Evolutionary conservation across 37 sponge, comb jelly and placozoan species (phyloP), one percentile per base, ranked within the genome.

Genomic region (Halisarca cf. caerulea): DNA sequence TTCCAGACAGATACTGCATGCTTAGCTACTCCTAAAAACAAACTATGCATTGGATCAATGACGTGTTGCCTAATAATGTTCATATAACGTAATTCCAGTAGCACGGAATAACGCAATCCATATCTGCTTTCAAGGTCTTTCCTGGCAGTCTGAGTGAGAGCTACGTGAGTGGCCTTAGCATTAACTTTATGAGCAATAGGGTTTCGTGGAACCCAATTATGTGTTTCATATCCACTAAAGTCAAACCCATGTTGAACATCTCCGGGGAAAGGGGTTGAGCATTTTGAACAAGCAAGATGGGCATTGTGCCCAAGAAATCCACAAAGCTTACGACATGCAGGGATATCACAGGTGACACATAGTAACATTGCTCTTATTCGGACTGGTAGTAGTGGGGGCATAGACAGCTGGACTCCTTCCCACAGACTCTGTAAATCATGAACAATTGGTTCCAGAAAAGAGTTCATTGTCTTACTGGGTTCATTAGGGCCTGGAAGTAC

Each of bases 401-500:
- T n/a, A 14, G 2, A 2, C 14, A 74, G 17, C 15, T 38, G 21
- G 23, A 84, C 57, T 34, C 84, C 87, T 58, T 60, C 17, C 64
- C 77, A 87, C 0, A 91, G 66, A 4, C 64, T 37, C 55, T 44
- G 17, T 0, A 91, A 55, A 3, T 91, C 87, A 34, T 80, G 72
- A 57, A 91, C 82, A 18, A 86, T 28, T 37, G 84, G 83, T 42
- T 59, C 7, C 8, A 91, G 41, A 41, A 60, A 79, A 14, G 79
- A 23, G 54, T 90, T 86, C 3, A 86, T 32, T 61, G 47, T 53
- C 25, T 5, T 9, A 17, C 59, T 78, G n/a, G 90, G 83, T 40
- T 90, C 90, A 24, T 82, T 59, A 27, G 90, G 90, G 43, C 90
- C 85, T 53, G 88, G 87, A 55, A 91, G 86, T 0, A 77, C 70